Percentiles rank a stretch among this genome's conserved stretches.
phyloP scores from a whole-genome alignment of 1,140 invertebrate species.

The Goniozus legneri region DNA sequence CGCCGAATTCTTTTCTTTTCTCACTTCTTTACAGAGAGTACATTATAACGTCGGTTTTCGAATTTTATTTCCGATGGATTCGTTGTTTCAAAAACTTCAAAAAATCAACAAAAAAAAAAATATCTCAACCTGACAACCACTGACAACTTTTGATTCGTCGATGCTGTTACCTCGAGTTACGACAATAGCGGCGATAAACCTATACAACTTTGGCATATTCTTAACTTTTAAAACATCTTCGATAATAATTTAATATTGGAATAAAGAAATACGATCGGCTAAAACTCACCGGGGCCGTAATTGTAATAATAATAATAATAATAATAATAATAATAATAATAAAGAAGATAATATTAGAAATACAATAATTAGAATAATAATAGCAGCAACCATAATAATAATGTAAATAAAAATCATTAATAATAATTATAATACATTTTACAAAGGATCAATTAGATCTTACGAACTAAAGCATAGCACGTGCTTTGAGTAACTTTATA shows the following conservation, averaged over 20 bases:
- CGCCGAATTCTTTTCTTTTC: too few species aligned
- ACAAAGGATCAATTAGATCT: slow-evolving; percentile 38
- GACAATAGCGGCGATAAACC: slow-evolving; percentile 43
- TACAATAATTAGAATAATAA: slow-evolving; percentile 20
- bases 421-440: slow-evolving; percentile 39
- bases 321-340: slow-evolving; percentile 22
- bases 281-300: slow-evolving; percentile 31
- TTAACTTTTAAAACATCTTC: slow-evolving; percentile 43
- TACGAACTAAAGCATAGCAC: slow-evolving; percentile 26
- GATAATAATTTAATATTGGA: slow-evolving; percentile 40
- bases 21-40: too few species aligned
- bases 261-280: slow-evolving; percentile 31
- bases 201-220: slow-evolving; percentile 55
- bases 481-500: slow-evolving; percentile 10
- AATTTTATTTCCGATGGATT: too few species aligned
- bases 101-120: too few species aligned
- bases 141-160: too few species aligned
- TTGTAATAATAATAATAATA: slow-evolving; percentile 28
- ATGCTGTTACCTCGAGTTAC: slow-evolving; percentile 27
- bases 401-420: slow-evolving; percentile 16
- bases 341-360: slow-evolving; percentile 17
- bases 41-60: too few species aligned
- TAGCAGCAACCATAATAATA: slow-evolving; percentile 19
- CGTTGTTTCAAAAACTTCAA: too few species aligned
- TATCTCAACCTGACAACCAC: too few species aligned